phyloP scores from a whole-genome alignment of 2,888 invertebrate genomes.

The Sacculina carcini region DNA sequence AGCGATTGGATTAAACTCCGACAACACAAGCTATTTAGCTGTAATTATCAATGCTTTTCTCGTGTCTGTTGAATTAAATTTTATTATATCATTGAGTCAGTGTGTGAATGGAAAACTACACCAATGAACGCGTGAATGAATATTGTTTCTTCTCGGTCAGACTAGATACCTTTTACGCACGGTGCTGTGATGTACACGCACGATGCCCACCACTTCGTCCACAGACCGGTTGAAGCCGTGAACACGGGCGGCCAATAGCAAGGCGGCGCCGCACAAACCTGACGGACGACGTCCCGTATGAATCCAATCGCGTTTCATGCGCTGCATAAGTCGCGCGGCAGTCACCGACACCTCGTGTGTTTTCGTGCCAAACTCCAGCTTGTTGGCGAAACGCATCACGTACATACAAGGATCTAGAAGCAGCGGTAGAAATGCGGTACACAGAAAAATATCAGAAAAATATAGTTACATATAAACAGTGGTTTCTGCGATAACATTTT shows the following conservation, averaged over 20 bases:
- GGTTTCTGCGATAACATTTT: too few species aligned
- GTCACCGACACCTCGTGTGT: constrained; percentile 87
- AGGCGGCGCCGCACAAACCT: constrained; percentile 88
- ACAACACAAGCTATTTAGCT: too few species aligned
- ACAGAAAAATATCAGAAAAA: too few species aligned
- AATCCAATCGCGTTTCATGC: constrained; percentile 96
- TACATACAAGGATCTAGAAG: constrained; percentile 82
- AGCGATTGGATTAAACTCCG: too few species aligned
- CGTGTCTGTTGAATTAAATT: too few species aligned
- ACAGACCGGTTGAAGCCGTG: constrained; percentile 72
- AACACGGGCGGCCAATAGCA: constrained; percentile 33
- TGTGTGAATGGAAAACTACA: constrained; percentile 1
- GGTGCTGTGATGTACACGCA: constrained; percentile 83
- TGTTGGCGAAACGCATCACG: constrained; percentile 76
- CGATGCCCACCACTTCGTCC: constrained; percentile 68
- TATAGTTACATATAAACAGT: too few species aligned
- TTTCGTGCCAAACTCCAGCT: constrained; percentile 69
- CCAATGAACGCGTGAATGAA: not conserved
- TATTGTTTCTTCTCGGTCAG: not conserved
- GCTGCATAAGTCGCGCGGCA: constrained; percentile 67
- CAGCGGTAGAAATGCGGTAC: too few species aligned
- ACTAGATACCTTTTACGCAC: constrained; percentile 51
- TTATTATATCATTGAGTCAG: too few species aligned
- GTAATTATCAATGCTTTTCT: too few species aligned
- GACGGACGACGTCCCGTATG: constrained; percentile 87